A percentile compares a stretch with the other conserved stretches of the same genome.
These are phyloP conservation scores for Sebastes trivittatus DNA, from an alignment of 2,797 vertebrate species.

Conservation along the genomic window DNA sequence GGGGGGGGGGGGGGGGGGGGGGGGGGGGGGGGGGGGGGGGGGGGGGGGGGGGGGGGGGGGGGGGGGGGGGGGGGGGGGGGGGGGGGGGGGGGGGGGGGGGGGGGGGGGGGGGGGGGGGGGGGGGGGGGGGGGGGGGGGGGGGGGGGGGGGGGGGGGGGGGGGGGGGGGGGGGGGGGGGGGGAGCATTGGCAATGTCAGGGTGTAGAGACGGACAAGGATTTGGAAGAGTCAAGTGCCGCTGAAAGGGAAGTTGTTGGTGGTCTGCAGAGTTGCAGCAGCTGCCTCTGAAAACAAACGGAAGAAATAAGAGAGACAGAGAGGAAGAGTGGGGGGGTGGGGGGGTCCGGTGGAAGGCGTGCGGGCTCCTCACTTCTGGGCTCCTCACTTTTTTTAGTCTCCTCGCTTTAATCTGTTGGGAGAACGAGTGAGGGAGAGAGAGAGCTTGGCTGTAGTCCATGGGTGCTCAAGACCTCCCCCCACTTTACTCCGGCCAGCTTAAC, in stretches of 20 bases:
- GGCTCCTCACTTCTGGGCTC: conserved; percentile 59
- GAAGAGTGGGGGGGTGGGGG: conserved; percentile 31
- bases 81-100: no score
- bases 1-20: no score
- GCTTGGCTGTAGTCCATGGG: conserved; percentile 61
- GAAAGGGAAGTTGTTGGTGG: conserved; percentile 86
- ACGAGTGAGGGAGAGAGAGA: conserved; percentile 49
- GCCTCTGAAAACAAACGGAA: conserved; percentile 83
- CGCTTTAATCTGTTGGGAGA: conserved; percentile 68
- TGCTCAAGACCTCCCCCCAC: conserved; percentile 45
- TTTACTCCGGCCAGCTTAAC: conserved; percentile 78
- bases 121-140: no score
- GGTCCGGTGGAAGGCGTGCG: conserved; percentile 62
- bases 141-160: no score
- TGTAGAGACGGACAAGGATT: conserved; percentile 83
- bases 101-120: no score
- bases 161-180: conserved; percentile 17
- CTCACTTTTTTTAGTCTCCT: conserved; percentile 56
- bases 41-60: no score
- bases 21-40: no score
- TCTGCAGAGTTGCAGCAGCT: conserved; percentile 81
- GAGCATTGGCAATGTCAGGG: conserved; percentile 79
- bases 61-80: no score
- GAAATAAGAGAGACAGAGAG: conserved; percentile 78
- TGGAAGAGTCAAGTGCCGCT: conserved; percentile 86